Base-by-base conservation (phyloP, 1,140 invertebrate genomes). In the Megathymus violae region DNA sequence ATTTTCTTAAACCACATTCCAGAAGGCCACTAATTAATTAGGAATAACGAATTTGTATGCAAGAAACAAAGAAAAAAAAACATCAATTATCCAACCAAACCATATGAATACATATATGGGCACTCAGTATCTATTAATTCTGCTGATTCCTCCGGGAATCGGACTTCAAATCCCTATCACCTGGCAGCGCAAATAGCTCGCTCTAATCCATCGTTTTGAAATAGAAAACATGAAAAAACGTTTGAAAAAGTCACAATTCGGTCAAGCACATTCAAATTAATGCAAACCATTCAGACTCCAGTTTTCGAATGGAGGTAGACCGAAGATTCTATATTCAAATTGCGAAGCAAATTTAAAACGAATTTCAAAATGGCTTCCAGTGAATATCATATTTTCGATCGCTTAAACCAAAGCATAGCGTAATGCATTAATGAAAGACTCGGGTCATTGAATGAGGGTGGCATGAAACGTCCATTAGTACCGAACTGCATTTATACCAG, bases 401-500 rank as follows among this genome's bases (percentile, higher is more conserved):
- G 54, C 43, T 47, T 59, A 59, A 59, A 59, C 54, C 54, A 59
- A 47, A 47, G 43, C 41, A 59, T 7, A 15, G 16, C 36, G 22
- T 56, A 70, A 67, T 61, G 41, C 56, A 38, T 56, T 59, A 67
- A 62, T 68, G 58, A 63, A 64, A 64, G 54, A 56, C 15, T 47
- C 58, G 59, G 51, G 60, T 60, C 52, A 52, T 43, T 62, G 46
- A 51, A 50, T 67, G 47, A 40, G 60, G 65, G 61, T 19, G 62
- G 59, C 19, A 62, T 58, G 54, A 58, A 68, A 54, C 51, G 63
- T 62, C 71, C 71, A 73, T 73, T 73, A 73, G 61, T 58, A 64
- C 25, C 61, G 52, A 44, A 69, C 69, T 73, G 67, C 71, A 69
- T 73, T 73, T 65, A 68, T 68, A 73, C 62, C 50, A 34, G 48